phyloP scores from a whole-genome alignment of 2,113 vertebrate species.

The Siphamia tubifer region DNA sequence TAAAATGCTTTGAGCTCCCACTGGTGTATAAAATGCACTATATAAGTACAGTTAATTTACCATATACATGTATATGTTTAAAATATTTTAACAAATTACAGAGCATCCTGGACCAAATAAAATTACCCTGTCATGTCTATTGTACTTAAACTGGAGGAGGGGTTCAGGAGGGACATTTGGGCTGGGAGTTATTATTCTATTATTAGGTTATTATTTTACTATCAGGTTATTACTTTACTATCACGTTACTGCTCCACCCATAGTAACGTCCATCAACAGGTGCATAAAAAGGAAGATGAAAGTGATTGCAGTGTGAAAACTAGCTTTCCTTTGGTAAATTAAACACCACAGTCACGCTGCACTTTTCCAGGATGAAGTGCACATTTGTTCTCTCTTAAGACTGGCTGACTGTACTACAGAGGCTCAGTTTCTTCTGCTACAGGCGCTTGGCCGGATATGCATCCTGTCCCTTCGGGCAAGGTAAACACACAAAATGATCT shows the following conservation, averaged over 20 bases:
- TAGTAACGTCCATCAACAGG: not conserved
- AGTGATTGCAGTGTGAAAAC: not conserved
- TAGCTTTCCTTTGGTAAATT: conserved; percentile 5
- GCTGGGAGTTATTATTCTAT: too few relatives aligned
- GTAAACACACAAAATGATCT: conserved; percentile 59
- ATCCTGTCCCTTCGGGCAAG: conserved; percentile 52
- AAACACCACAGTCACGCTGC: conserved; percentile 23
- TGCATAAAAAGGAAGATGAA: not conserved
- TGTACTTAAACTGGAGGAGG: too few relatives aligned
- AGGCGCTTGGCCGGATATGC: conserved; percentile 47
- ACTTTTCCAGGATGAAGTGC: conserved; percentile 39
- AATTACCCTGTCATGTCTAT: too few relatives aligned
- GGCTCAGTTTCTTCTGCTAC: conserved; percentile 43
- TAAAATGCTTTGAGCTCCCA: too few relatives aligned
- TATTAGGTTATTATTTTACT: too few relatives aligned
- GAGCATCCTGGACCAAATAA: too few relatives aligned
- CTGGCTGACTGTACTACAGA: conserved; percentile 27
- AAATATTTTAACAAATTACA: too few relatives aligned
- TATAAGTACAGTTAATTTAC: too few relatives aligned
- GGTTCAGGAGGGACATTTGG: too few relatives aligned
- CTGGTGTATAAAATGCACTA: too few relatives aligned
- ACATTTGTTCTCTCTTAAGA: conserved; percentile 44
- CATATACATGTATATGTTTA: too few relatives aligned
- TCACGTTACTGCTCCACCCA: not conserved
- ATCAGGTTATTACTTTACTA: too few relatives aligned